Conservation (phyloP, 2,113 vertebrate species). For the Poeciliopsis turrubarensis region DNA sequence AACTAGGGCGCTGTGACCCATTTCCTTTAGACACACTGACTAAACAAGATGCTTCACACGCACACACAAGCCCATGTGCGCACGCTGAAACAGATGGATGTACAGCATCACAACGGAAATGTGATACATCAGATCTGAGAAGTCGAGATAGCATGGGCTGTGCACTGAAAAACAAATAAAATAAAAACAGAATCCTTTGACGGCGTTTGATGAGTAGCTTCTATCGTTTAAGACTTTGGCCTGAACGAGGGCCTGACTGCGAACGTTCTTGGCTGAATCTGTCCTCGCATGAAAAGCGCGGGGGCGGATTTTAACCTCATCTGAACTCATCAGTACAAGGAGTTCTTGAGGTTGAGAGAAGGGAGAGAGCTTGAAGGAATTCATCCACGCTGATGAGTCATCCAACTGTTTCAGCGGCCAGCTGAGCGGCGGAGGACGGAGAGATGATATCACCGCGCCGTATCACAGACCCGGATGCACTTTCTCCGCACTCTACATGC, state of each 20-base stretch:
- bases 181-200: constrained; percentile 18
- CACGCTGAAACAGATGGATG: constrained; percentile 31
- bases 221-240: constrained; percentile 21
- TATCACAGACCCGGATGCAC: constrained; percentile 29
- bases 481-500: constrained; percentile 27
- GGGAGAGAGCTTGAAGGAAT: constrained; percentile 48
- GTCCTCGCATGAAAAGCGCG: constrained; percentile 38
- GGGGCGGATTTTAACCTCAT: constrained; percentile 58
- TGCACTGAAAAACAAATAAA: constrained; percentile 3
- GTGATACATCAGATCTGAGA: constrained; percentile 40
- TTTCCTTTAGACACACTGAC: constrained; percentile 69
- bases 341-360: constrained; percentile 55
- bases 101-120: constrained; percentile 44
- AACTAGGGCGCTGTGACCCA: constrained; percentile 76
- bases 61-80: background rate
- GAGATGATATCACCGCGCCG: constrained; percentile 23
- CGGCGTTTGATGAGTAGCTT: constrained; percentile 18
- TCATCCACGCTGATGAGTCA: constrained; percentile 70
- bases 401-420: constrained; percentile 56
- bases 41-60: constrained; percentile 65
- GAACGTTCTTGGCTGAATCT: constrained; percentile 48
- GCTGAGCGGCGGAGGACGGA: constrained; percentile 47
- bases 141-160: constrained; percentile 31
- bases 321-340: constrained; percentile 63
- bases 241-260: constrained; percentile 25